Base-by-base conservation (phyloP, 2,797 vertebrate species). In the Fistularia tabacaria region DNA sequence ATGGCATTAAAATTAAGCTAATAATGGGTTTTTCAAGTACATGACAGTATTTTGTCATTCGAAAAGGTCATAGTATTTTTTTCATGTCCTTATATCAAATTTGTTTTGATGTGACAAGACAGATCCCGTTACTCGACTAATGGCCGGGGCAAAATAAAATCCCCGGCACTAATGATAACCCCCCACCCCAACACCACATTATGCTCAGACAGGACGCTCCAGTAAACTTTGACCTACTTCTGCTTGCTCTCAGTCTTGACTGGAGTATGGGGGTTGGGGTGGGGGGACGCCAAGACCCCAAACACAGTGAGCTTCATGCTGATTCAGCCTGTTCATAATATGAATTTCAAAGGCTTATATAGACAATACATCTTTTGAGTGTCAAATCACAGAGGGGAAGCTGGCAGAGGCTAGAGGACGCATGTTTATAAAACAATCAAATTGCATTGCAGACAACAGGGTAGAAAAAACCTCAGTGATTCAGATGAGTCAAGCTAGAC, bases 211-310 rank as follows among this genome's bases (percentile, higher is more conserved):
- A 57, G 79, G 77, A 89, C 73, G 81, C 85, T 85, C 74, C 70
- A 79, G 61, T 89, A 83, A 88, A 86, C 83, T 86, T 85, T 81
- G 86, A 87, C 89, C 86, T 75, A 87, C 76, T 90, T 89, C 58
- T 71, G 71, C 66, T 64, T 57, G 47, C 49, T 41, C 66, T 73
- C 45, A 60, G 74, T 75, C 72, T 77, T 57, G 49, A 49, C 59
- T 10, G 38, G 15, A 36, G 46, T 14, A 25, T 15, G 11, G 15
- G 12, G 51, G 39, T 7, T 25, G 3, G 51, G 53, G 8, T 42
- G 52, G 56, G 51, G 51, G 14, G 13, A 38, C 46, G 14, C 3
- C 12, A 39, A 74, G 64, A 73, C 51, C 52, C 82, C 61, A 67
- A 74, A 73, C 57, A 48, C 49, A 62, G 51, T 1, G 3, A 73